Evolutionary conservation across 1,140 invertebrate genomes (phyloP), one percentile per base, ranked within the genome.

Genomic region (Meloidogyne chitwoodi): DNA sequence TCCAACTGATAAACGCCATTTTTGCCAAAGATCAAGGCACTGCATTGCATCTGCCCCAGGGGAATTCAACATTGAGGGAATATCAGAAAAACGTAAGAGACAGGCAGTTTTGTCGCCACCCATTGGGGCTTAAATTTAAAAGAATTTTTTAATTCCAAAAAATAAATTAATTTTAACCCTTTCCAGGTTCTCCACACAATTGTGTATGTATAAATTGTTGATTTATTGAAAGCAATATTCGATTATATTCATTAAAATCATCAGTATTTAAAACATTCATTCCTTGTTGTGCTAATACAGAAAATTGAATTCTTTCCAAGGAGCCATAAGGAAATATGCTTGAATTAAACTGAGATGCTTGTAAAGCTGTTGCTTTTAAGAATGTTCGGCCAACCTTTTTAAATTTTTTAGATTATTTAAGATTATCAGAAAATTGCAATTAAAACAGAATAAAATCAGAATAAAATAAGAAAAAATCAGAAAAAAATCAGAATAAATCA

Each of bases 301-400:
- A 44, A 8, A 82, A 29, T 70, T 82, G 70, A 44, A 77, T 69
- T 14, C 41, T 29, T n/a, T 63, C 29, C n/a, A 68, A 29, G 12
- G 67, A 62, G 8, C 75, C 66, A 34, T 38, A 69, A 19, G 74
- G 38, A 44, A 77, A 26, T 22, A 26, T 48, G 4, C 16, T 38
- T 19, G 64, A 19, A 68, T 83, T 77, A 66, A 82, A 82, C 63
- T 82, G 81, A 1, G 34, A 24, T 26, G 75, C 70, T 75, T 82
- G 81, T 72, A 63, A 73, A 5, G 79, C 65, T 19, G 74, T 65
- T n/a, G 80, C 68, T 48, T 75, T 72, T 22, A 81, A 44, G 38
- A 81, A 81, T 10, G 24, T 19, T 56, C 80, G 80, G 12, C 79
- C 80, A 56, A 80, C 79, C 80, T 80, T 73, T 16, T 75, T 64